Base-by-base conservation (phyloP, 2,113 vertebrate genomes). In the Rhinopithecus roxellana region DNA sequence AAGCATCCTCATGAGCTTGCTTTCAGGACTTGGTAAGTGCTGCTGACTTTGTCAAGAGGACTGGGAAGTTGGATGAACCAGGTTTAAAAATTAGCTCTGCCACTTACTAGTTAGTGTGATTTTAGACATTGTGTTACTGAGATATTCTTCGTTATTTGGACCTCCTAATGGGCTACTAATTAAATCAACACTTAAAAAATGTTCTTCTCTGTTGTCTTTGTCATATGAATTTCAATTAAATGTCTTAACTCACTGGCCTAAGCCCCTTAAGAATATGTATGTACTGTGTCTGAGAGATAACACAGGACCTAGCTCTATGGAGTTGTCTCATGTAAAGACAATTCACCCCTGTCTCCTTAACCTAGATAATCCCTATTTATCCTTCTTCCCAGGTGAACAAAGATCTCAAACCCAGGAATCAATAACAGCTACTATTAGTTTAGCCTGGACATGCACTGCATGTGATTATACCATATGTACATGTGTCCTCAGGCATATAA, bases 201-300 rank as follows among this genome's bases (percentile, higher is more conserved):
- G 25, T 79, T 94, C 57, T 81, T 27, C 48, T 92, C 90, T 95
- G 32, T 86, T 69, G 27, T 93, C 5, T 0, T 75, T 93, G 74
- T 87, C 69, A 27, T 85, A 69, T 96, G 74, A 94, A 95, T 93
- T 97, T 89, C 40, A 97, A 70, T 95, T 90, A 96, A 90, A 79
- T 95, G 38, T 55, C n/a, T 90, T 93, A 78, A 93, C 35, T 97
- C 72, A 70, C 18, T 74, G 40, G 52, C 50, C 72, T 93, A 32
- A 80, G 5, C 52, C 35, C 13, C 11, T 81, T 86, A 93, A 64
- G 61, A 64, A 64, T 75, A 43, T 75, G 40, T 69, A 13, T 20
- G 70, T 92, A 7, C 35, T 80, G 17, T 59, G 12, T 9, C 8
- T 87, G 30, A 96, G 8, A 50, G 12, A 72, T 75, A 83, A 59